Evolutionary conservation across 2,113 vertebrate species (phyloP).

Genomic region (Nanorana parkeri): DNA sequence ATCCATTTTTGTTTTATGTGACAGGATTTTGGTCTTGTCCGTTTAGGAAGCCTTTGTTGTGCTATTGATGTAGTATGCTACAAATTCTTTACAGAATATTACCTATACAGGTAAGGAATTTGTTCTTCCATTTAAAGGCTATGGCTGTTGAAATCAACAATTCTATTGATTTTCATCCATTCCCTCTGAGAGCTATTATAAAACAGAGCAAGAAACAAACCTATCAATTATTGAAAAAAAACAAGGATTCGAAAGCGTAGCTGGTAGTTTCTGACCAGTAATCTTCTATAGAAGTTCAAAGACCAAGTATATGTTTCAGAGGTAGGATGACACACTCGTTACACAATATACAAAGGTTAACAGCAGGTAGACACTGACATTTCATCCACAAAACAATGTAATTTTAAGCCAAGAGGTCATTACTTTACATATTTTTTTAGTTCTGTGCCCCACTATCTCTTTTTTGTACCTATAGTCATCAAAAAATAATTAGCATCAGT

Average conservation of each 20-base stretch:
- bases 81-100: constrained; percentile 11
- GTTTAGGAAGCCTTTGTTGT: neutral
- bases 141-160: constrained; percentile 24
- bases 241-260: neutral
- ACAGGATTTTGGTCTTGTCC: too few relatives aligned
- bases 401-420: constrained; percentile 10
- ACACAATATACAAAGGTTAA: constrained; percentile 31
- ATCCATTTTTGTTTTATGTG: too few relatives aligned
- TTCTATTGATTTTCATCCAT: constrained; percentile 5
- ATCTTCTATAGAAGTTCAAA: constrained; percentile 40
- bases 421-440: neutral
- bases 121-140: constrained; percentile 7
- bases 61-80: neutral
- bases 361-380: constrained; percentile 14
- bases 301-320: constrained; percentile 33
- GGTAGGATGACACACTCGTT: neutral
- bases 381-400: constrained; percentile 24
- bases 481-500: too few relatives aligned
- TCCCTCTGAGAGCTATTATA: constrained; percentile 31
- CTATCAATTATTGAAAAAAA: constrained; percentile 20
- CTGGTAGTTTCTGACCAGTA: constrained; percentile 12
- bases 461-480: too few relatives aligned
- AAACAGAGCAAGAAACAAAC: neutral
- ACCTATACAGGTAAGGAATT: constrained; percentile 3
- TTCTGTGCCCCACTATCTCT: too few relatives aligned